A percentile compares a stretch with the other conserved stretches of the same genome.
Conservation (phyloP, 2,113 vertebrate genomes). For the Thamnaconus septentrionalis region DNA sequence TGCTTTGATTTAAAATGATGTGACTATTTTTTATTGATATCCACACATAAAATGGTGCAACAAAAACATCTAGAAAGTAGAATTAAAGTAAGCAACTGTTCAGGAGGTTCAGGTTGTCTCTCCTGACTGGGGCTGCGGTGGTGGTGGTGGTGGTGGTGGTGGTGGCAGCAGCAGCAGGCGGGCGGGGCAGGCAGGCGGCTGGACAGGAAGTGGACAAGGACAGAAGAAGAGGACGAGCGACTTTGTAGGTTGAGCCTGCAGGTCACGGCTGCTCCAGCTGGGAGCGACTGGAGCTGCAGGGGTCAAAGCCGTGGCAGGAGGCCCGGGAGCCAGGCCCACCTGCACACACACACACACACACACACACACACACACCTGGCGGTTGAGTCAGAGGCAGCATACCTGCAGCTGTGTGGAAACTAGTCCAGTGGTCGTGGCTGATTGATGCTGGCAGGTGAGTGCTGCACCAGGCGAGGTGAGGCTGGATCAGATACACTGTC, state of each 20-base stretch:
- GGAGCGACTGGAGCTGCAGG: slow-evolving; percentile 45
- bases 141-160: slow-evolving; percentile 5
- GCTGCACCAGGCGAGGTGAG: slow-evolving; percentile 65
- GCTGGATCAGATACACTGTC: slow-evolving; percentile 55
- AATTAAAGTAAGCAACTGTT: too few species aligned
- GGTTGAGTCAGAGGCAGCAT: slow-evolving; percentile 50
- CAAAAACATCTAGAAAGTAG: too few species aligned
- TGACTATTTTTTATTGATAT: too few species aligned
- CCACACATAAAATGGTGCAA: too few species aligned
- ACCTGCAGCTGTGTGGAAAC: slow-evolving; percentile 49
- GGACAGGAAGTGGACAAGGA: slow-evolving; percentile 50
- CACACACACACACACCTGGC: slow-evolving; percentile 44
- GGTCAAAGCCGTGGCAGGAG: slow-evolving; percentile 55
- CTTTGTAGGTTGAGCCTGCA: slow-evolving; percentile 26
- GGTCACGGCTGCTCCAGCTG: slow-evolving; percentile 71
- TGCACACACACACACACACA: slow-evolving; percentile 39
- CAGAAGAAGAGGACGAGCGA: slow-evolving; percentile 39
- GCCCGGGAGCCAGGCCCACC: slow-evolving; percentile 55
- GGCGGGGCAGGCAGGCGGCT: slow-evolving; percentile 16
- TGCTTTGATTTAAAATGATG: too few species aligned
- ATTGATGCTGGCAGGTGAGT: slow-evolving; percentile 63
- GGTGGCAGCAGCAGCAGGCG: slow-evolving; percentile 10
- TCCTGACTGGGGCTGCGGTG: neutral
- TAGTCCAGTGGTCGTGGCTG: slow-evolving; percentile 46
- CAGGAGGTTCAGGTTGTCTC: too few species aligned